These are phyloP conservation scores for Enteromius mattozi DNA, from an alignment of 2,797 vertebrate genomes.

Conservation along the genomic window DNA sequence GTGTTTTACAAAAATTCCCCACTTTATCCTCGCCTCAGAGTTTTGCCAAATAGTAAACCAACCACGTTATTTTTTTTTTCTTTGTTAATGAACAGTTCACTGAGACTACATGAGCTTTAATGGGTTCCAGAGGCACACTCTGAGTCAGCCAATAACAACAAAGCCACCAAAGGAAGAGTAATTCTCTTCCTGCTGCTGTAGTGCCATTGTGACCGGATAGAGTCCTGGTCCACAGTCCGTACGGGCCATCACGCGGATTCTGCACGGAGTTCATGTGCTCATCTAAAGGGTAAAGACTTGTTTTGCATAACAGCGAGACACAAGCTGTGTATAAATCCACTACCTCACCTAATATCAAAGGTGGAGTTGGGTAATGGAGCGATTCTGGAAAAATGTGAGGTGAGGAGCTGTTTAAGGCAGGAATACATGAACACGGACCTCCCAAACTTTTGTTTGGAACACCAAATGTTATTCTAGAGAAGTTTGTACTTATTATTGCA, in stretches of 20 bases:
- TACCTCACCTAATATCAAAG: slow-evolving; percentile 1
- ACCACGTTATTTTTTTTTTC: slow-evolving; percentile 10
- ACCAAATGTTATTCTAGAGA: background rate
- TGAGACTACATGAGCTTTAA: slow-evolving; percentile 45
- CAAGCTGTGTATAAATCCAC: background rate
- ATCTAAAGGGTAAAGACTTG: background rate
- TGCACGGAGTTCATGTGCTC: slow-evolving; percentile 10
- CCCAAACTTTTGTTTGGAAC: slow-evolving; percentile 12
- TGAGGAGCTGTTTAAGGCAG: background rate
- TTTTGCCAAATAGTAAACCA: slow-evolving; percentile 50
- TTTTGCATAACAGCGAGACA: background rate
- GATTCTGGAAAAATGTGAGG: slow-evolving; percentile 15
- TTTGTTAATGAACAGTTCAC: slow-evolving; percentile 28
- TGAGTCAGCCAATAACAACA: slow-evolving; percentile 60
- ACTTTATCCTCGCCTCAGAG: slow-evolving; percentile 63
- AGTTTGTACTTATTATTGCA: background rate
- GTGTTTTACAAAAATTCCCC: slow-evolving; percentile 68
- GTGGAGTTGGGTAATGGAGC: background rate
- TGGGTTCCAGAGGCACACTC: slow-evolving; percentile 54
- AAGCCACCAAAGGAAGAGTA: slow-evolving; percentile 51
- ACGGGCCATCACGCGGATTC: background rate
- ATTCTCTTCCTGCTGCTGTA: slow-evolving; percentile 50
- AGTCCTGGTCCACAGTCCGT: slow-evolving; percentile 9
- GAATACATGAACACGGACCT: background rate
- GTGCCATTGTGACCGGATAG: slow-evolving; percentile 19